Conservation (phyloP, 2,797 vertebrate species). For the Ceryle rudis region DNA sequence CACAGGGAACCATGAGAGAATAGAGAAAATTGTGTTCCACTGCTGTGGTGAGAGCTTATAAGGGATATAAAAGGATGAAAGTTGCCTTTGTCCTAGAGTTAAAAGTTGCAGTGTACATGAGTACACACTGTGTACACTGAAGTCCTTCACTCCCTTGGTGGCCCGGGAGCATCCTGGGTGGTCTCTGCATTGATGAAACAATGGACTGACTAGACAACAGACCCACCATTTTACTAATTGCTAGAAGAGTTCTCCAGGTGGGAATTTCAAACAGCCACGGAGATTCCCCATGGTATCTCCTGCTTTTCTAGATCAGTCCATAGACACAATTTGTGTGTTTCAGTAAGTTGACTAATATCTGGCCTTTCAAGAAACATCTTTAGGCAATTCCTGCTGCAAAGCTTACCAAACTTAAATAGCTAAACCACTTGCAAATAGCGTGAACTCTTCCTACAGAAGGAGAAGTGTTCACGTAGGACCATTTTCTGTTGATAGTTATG, state of each 20-base stretch:
- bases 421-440: background rate
- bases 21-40: background rate
- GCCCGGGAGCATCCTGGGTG: background rate
- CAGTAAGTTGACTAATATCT: background rate
- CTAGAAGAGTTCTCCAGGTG: background rate
- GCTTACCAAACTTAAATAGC: background rate
- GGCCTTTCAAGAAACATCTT: background rate
- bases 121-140: background rate
- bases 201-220: background rate
- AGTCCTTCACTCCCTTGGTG: background rate
- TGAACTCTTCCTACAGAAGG: background rate
- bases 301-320: background rate
- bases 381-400: background rate
- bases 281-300: background rate
- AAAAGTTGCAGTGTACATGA: background rate
- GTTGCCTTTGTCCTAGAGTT: background rate
- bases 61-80: background rate
- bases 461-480: background rate
- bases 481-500: background rate
- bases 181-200: background rate
- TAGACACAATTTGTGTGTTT: background rate
- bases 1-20: background rate
- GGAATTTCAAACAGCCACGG: background rate
- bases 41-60: background rate
- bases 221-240: background rate